Conservation (phyloP, 2,113 vertebrate genomes). For the Caracal caracal region DNA sequence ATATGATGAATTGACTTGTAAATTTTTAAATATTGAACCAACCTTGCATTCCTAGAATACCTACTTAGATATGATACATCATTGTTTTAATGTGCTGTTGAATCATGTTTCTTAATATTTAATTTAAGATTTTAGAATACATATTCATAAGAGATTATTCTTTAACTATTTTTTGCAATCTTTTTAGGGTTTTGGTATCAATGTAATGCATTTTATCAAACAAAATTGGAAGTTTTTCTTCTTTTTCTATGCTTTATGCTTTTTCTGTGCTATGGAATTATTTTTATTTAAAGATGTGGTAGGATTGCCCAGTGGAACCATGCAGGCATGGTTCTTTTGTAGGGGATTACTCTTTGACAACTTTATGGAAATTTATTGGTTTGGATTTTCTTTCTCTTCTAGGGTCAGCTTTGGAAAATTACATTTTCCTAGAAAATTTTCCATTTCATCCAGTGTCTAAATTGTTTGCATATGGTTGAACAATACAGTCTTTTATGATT, state of each 20-base stretch:
- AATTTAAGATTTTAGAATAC: background rate
- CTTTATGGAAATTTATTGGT: background rate
- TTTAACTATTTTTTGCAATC: background rate
- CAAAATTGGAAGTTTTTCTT: background rate
- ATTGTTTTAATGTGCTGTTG: background rate
- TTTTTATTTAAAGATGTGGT: background rate
- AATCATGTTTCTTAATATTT: background rate
- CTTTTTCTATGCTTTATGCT: background rate
- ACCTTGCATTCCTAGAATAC: background rate
- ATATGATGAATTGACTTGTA: background rate
- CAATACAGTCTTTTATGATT: background rate
- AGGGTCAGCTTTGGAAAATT: conserved; percentile 12
- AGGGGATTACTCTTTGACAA: background rate
- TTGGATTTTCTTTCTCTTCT: conserved; percentile 36
- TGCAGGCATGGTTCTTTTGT: background rate
- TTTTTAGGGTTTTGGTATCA: background rate
- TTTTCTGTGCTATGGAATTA: background rate
- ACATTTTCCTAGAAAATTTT: conserved; percentile 2
- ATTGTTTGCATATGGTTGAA: background rate
- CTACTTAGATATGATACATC: background rate
- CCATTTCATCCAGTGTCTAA: background rate
- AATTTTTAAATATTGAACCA: conserved; percentile 2
- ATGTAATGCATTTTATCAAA: background rate
- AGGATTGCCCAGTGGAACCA: background rate
- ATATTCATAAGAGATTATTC: background rate